Conservation (phyloP, 2,797 vertebrate species). For the Tenualosa ilisha region DNA sequence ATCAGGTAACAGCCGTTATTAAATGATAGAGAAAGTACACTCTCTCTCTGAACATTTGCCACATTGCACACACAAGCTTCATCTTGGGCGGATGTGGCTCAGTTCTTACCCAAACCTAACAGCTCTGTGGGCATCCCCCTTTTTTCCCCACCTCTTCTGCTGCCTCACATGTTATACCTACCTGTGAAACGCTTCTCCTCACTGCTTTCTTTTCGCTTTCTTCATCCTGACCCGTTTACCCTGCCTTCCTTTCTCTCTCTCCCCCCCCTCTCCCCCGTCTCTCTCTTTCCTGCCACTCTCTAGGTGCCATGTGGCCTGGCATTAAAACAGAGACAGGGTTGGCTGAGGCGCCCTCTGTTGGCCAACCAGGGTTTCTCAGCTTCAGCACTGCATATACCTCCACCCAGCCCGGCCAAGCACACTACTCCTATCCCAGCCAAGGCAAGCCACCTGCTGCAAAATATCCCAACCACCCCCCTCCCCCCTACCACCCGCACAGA, state of each 20-base stretch:
- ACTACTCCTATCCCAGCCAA: constrained; percentile 97
- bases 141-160: constrained; percentile 28
- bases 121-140: not conserved
- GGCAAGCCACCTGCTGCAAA: constrained; percentile 79
- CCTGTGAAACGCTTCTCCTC: constrained; percentile 46
- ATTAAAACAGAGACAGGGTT: constrained; percentile 96
- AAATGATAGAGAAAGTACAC: too few relatives aligned
- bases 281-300: constrained; percentile 49
- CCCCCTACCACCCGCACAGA: constrained; percentile 36
- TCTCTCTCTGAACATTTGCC: too few relatives aligned
- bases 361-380: constrained; percentile 95
- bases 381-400: constrained; percentile 95
- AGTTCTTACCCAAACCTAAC: not conserved
- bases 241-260: constrained; percentile 36
- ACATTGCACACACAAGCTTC: too few relatives aligned
- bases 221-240: constrained; percentile 43
- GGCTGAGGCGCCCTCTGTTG: constrained; percentile 92
- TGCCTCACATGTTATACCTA: constrained; percentile 49
- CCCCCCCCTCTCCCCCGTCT: constrained; percentile 56
- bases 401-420: constrained; percentile 90
- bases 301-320: constrained; percentile 99
- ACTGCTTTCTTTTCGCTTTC: constrained; percentile 43
- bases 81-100: not conserved
- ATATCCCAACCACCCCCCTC: not conserved
- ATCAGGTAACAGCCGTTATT: too few relatives aligned